Evolutionary conservation across 2,113 vertebrate genomes (phyloP).

Genomic region (Lanius ludovicianus): DNA sequence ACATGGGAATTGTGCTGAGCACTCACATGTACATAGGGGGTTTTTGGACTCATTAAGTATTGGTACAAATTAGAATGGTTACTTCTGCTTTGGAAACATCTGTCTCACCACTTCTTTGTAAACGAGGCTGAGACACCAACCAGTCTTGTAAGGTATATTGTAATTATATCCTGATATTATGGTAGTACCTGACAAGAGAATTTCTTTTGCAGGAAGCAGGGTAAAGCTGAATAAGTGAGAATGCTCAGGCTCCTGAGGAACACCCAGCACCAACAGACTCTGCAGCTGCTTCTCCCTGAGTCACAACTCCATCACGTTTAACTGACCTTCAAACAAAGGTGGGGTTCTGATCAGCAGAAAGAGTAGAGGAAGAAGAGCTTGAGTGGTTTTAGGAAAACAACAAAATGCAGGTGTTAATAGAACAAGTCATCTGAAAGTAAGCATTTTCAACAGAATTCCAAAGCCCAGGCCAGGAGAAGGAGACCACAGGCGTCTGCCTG

Average conservation of each 20-base stretch:
- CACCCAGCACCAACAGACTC: not conserved
- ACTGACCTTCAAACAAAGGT: not conserved
- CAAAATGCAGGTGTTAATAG: not conserved
- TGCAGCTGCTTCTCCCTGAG: not conserved
- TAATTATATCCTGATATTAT: rapidly evolving
- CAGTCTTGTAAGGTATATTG: not conserved
- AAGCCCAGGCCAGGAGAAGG: not conserved
- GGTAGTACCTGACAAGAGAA: not conserved
- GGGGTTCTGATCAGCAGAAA: not conserved
- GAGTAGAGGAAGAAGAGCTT: not conserved
- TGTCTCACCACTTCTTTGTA: not conserved
- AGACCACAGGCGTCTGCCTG: not conserved
- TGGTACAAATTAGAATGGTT: conserved; percentile 25
- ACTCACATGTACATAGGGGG: not conserved
- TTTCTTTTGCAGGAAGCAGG: not conserved
- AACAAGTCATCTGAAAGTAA: not conserved
- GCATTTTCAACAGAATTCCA: not conserved
- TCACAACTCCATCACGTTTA: rapidly evolving
- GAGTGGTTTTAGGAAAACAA: not conserved
- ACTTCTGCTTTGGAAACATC: conserved; percentile 66
- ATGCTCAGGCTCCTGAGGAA: not conserved
- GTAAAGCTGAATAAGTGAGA: not conserved
- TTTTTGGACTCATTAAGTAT: conserved; percentile 28
- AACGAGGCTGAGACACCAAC: not conserved
- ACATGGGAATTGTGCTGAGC: conserved; percentile 21